These are phyloP conservation scores for Drosophila mimetica DNA, from an alignment of 2,888 invertebrate species.

Conservation along the genomic window DNA sequence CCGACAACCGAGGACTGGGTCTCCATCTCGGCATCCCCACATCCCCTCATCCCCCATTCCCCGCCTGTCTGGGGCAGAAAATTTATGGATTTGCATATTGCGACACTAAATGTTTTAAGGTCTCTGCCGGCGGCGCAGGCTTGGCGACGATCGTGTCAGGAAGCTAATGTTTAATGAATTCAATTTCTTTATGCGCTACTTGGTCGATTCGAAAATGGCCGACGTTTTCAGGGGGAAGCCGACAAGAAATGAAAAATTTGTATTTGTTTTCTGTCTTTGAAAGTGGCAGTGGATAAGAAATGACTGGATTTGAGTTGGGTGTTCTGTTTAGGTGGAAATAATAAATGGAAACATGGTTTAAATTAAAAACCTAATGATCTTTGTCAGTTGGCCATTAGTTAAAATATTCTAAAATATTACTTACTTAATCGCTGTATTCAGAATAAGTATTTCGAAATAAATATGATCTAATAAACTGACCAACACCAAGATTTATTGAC, in stretches of 20 bases:
- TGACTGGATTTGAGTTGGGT: neutral
- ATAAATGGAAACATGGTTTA: neutral
- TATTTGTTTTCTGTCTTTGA: slow-evolving; percentile 2
- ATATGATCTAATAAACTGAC: neutral
- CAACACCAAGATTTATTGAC: neutral
- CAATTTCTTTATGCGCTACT: slow-evolving; percentile 79
- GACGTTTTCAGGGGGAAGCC: neutral
- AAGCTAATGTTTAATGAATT: slow-evolving; percentile 81
- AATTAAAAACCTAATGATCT: slow-evolving; percentile 1
- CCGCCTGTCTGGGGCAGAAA: slow-evolving; percentile 46
- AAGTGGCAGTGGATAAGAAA: neutral
- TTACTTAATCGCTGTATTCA: too few relatives aligned
- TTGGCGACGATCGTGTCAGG: slow-evolving; percentile 65
- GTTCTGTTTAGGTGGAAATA: neutral
- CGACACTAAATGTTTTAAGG: slow-evolving; percentile 74
- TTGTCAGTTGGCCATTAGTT: neutral
- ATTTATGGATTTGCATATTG: slow-evolving; percentile 78
- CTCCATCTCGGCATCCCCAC: slow-evolving; percentile 1
- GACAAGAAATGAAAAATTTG: slow-evolving; percentile 32
- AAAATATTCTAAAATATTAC: too few relatives aligned
- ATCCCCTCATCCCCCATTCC: slow-evolving; percentile 1
- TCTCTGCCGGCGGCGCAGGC: slow-evolving; percentile 32
- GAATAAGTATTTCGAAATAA: neutral
- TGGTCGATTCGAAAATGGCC: slow-evolving; percentile 35
- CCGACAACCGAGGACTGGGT: slow-evolving; percentile 5